Base-by-base conservation (phyloP, 2,113 vertebrate genomes). In the Zapus hudsonius region DNA sequence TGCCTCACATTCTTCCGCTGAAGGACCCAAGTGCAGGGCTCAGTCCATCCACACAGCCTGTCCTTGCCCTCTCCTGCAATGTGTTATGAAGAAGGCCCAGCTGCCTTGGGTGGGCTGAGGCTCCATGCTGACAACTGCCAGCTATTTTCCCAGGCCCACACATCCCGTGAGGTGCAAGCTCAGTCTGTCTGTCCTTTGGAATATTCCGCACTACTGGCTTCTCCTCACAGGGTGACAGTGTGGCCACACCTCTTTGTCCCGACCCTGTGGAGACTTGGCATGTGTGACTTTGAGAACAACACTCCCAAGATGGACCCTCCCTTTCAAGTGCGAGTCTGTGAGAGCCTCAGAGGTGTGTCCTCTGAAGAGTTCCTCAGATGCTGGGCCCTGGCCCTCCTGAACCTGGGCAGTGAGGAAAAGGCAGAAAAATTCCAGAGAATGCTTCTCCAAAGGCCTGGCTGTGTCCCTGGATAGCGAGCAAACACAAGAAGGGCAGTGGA, bases 261-360 rank as follows among this genome's bases (percentile, higher is more conserved):
- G 19, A n/a, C 12, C 70, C 29, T 0, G n/a, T 6, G 64, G 63
- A 52, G 7, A 57, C 27, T 38, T 40, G 55, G 2, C 38, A 25
- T 0, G 0, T 33, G n/a, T 1, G 25, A 31, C 16, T 22, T 38
- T 78, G 20, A 31, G 10, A n/a, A 31, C 0, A 5, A 44, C 19
- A 36, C 38, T 2, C n/a, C 19, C 15, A 36, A 17, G 70, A 25
- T 33, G 42, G 42, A 17, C 7, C 8, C 61, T 31, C 29, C 83
- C 72, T 89, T 36, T 44, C 63, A 3, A n/a, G 31, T 22, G 12
- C 33, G 52, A 36, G 52, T 33, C 73, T 7, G 19, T 7, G 67
- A 90, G 22, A 33, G 22, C 3, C 55, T 61, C 5, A 42, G 47
- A 20, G 40, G 33, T 2, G 0, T 42, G 4, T 3, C 22, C 3